These are phyloP conservation scores for Rhinophrynus dorsalis DNA, from an alignment of 2,797 vertebrate species.

Conservation along the genomic window DNA sequence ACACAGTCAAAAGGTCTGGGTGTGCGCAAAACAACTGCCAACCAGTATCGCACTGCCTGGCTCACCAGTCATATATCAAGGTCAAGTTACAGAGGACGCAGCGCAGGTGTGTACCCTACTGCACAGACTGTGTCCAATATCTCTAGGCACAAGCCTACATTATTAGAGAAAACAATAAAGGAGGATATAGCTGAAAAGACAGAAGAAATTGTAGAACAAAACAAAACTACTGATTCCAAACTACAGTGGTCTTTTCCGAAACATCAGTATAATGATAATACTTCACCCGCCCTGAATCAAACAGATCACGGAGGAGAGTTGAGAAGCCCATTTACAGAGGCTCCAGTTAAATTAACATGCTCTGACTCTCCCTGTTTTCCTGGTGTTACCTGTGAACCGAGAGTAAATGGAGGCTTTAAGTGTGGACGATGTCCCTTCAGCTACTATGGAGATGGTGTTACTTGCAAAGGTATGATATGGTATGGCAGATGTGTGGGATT, in stretches of 20 bases:
- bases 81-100: constrained; percentile 29
- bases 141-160: constrained; percentile 10
- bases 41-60: constrained; percentile 21
- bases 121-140: background rate
- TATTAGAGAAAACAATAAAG: constrained; percentile 33
- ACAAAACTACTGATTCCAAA: constrained; percentile 37
- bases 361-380: constrained; percentile 76
- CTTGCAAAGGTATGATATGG: constrained; percentile 76
- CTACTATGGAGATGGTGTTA: constrained; percentile 79
- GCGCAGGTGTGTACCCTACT: background rate
- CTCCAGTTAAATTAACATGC: constrained; percentile 61
- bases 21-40: constrained; percentile 42
- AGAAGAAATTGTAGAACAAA: constrained; percentile 9
- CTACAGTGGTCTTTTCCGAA: constrained; percentile 46
- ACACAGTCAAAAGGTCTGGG: constrained; percentile 17
- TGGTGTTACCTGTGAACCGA: constrained; percentile 75
- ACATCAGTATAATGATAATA: background rate
- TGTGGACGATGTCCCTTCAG: constrained; percentile 79
- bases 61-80: background rate
- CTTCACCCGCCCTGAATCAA: constrained; percentile 29
- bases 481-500: background rate
- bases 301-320: constrained; percentile 38
- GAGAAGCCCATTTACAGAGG: background rate
- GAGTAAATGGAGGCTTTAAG: constrained; percentile 60
- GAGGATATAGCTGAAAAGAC: constrained; percentile 21